Conservation (phyloP, 2,888 invertebrate genomes). For the Hanleya hanleyi region DNA sequence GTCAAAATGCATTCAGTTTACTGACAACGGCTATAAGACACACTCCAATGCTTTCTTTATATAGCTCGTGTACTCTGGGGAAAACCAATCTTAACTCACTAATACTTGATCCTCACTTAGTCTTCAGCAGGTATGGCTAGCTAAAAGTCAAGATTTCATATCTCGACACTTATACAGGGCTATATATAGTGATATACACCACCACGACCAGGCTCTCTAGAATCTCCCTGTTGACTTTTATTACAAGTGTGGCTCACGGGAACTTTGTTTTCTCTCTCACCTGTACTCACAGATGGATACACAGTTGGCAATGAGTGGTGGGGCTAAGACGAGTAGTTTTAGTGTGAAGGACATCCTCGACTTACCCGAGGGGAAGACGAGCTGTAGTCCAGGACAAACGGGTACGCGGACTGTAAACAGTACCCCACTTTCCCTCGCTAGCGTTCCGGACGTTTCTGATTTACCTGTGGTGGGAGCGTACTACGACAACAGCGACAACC, state of each 20-base stretch:
- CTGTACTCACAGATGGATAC: slow-evolving; percentile 48
- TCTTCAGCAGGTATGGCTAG: background rate
- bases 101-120: background rate
- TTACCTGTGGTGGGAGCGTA: slow-evolving; percentile 41
- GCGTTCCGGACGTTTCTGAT: slow-evolving; percentile 35
- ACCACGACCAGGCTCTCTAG: too few relatives aligned
- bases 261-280: too few relatives aligned
- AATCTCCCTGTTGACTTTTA: too few relatives aligned
- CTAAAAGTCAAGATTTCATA: slow-evolving; percentile 10
- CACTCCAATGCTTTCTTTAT: slow-evolving; percentile 9
- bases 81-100: slow-evolving; percentile 4
- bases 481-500: slow-evolving; percentile 73
- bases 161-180: too few relatives aligned
- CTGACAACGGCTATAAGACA: slow-evolving; percentile 1
- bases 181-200: too few relatives aligned
- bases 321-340: slow-evolving; percentile 87
- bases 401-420: background rate
- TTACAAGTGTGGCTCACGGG: too few relatives aligned
- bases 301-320: slow-evolving; percentile 78
- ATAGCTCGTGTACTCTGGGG: background rate
- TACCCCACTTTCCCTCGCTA: background rate
- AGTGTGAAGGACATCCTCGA: slow-evolving; percentile 95
- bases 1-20: background rate
- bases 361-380: slow-evolving; percentile 78
- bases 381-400: slow-evolving; percentile 21